These are phyloP conservation scores for Diuraphis noxia DNA, from an alignment of 1,140 invertebrate species.

Conservation along the genomic window DNA sequence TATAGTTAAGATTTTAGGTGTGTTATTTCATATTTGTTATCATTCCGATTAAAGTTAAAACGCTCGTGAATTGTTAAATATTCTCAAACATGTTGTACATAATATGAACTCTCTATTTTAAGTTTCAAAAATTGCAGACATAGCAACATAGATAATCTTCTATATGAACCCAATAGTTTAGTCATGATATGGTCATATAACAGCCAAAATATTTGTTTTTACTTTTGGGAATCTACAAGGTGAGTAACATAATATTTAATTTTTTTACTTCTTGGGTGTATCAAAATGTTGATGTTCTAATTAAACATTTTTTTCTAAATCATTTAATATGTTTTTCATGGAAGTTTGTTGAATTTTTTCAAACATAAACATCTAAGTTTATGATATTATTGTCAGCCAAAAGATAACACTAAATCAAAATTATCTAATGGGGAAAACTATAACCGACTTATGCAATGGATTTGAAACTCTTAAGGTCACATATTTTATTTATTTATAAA, in stretches of 20 bases:
- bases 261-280: background rate
- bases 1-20: background rate
- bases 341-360: background rate
- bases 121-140: background rate
- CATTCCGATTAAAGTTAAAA: background rate
- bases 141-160: background rate
- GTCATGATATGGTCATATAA: background rate
- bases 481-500: background rate
- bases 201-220: background rate
- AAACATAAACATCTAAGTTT: background rate
- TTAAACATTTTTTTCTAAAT: background rate
- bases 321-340: background rate
- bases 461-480: conserved; percentile 34
- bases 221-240: background rate
- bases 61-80: background rate
- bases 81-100: background rate
- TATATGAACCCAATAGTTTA: background rate
- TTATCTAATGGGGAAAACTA: conserved; percentile 36
- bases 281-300: background rate
- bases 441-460: background rate
- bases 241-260: background rate
- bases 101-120: background rate
- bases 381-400: background rate
- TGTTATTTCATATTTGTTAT: too few relatives aligned
- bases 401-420: background rate